Conservation (phyloP, 2,888 invertebrate species). For the Halocaridina rubra region DNA sequence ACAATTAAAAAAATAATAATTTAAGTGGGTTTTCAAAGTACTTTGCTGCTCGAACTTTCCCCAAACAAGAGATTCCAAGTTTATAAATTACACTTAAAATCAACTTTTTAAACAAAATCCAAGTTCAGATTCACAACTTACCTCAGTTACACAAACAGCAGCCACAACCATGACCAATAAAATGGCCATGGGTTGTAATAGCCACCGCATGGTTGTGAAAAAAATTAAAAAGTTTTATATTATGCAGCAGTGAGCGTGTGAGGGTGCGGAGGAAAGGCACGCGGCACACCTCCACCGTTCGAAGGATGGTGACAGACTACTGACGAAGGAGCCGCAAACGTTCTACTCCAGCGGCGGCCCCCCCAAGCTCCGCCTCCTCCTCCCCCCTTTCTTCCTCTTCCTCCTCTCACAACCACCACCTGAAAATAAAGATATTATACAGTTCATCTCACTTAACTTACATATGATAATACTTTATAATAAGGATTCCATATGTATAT, state of each 20-base stretch:
- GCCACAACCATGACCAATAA: slow-evolving; percentile 23
- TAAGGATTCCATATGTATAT: background rate
- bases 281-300: slow-evolving; percentile 42
- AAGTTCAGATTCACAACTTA: too few species aligned
- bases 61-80: too few species aligned
- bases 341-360: slow-evolving; percentile 27
- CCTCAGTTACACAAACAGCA: slow-evolving; percentile 30
- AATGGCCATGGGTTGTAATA: slow-evolving; percentile 40
- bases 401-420: background rate
- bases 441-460: background rate
- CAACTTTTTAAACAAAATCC: too few species aligned
- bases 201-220: slow-evolving; percentile 53
- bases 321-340: slow-evolving; percentile 26
- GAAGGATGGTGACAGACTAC: slow-evolving; percentile 35
- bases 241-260: slow-evolving; percentile 19
- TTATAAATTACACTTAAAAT: too few species aligned
- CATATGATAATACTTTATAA: background rate
- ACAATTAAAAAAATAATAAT: too few species aligned
- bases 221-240: background rate
- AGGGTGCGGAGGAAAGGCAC: slow-evolving; percentile 17
- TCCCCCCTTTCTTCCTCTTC: background rate
- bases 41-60: too few species aligned
- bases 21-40: too few species aligned
- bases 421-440: too few species aligned
- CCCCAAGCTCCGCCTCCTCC: slow-evolving; percentile 30